Evolutionary conservation across 2,113 vertebrate species (phyloP), one percentile per base, ranked within the genome.

Genomic region (Anguilla japonica): DNA sequence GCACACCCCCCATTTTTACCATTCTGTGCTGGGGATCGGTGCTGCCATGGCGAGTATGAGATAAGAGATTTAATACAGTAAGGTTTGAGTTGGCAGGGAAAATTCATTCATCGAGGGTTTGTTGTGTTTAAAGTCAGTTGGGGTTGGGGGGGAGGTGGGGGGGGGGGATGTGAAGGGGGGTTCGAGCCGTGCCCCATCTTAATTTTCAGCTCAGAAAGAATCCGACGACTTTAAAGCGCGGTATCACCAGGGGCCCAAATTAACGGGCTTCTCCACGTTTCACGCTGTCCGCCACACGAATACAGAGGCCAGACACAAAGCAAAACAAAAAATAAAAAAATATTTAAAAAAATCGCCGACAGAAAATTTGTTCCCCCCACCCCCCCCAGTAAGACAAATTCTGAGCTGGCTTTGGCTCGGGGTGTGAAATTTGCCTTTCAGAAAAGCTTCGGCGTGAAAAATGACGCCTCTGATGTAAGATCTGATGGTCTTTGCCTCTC

Each of bases 391-490:
- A 75, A 87, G 11, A 84, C 14, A 84, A 88, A 71, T 82, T 71
- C 81, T 78, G 41, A 26, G 79, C 40, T 83, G 53, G 57, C 81
- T 89, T 81, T 84, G 83, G 57, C 83, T 63, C 84, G 82, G 41
- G 53, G 60, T 60, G 80, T 81, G 9, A 89, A 85, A 93, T 94
- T 90, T 93, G 91, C 91, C 91, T 92, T 94, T 94, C 85, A 94
- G 92, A 95, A 93, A 82, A 90, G 87, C 83, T 86, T 29, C 88
- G 85, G 88, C 90, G 90, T 82, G 89, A 91, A 87, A 91, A 90
- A 84, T 50, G 39, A 83, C 84, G 86, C 89, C 84, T 86, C 84
- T 86, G 22, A 50, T 84, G 87, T 89, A 88, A 86, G 87, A 91
- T 22, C 80, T 86, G 83, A 90, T 88, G 83, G 86, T 7, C 87